Base-by-base conservation (phyloP, 30 jellyfish, hydroid and myxozoan species). In the Haliclystus octoradiatus region DNA sequence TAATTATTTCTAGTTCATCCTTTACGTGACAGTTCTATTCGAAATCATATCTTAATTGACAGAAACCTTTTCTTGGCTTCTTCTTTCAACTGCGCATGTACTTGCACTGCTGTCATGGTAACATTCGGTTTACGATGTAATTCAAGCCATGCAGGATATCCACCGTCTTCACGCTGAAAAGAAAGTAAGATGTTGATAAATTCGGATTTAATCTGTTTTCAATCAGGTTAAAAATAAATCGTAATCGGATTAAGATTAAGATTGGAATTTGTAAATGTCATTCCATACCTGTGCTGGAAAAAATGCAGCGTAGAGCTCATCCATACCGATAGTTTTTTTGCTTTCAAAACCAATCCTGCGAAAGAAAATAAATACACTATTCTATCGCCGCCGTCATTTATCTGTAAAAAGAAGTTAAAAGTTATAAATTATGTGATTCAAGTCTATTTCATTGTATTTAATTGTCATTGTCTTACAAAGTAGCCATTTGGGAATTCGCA, bases 111-210 rank as follows among this genome's bases (percentile, higher is more conserved):
- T 30, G 84, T 66, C 84, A 75, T 72, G 9, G 73, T 63, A 22
- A 66, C 83, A 12, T 62, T 35, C 1, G 70, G 66, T 71, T 65
- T 67, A 19, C 74, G 68, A 24, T 71, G 88, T 57, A 62, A 2
- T 27, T 78, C 93, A 25, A 84, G 63, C 95, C 95, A 84, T 15
- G 93, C 34, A 22, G 95, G 95, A 53, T 84, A 84, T 51, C 78
- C 89, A 7, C 60, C n/a, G 12, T 7, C 12, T 12, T 78, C 92
- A 27, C 26, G 50, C 78, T 69, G 7, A 30, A 66, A 32, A 5
- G 13, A 66, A 61, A 52, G n/a, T n/a, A n/a, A n/a, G n/a, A n/a
- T n/a, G n/a, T n/a, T n/a, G 0, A 25, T 2, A 47, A 29, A 1
- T n/a, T 46, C 60, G n/a, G n/a, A 46, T 7, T 46, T n/a, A 46